A percentile compares a stretch with the other conserved stretches of the same genome.
phyloP scores from a whole-genome alignment of 2,113 vertebrate genomes.

The Archocentrus centrarchus region DNA sequence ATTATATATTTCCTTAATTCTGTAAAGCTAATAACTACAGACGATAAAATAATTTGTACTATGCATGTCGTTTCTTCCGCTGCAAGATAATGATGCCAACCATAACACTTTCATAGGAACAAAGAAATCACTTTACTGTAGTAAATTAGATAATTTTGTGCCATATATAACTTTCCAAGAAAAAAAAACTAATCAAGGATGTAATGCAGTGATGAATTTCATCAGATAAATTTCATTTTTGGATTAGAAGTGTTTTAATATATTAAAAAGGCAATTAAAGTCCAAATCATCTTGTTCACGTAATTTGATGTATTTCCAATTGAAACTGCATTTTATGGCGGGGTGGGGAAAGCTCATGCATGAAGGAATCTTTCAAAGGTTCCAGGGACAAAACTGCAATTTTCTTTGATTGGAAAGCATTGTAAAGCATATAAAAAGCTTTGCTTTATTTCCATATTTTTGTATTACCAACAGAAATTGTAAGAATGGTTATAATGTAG shows the following conservation, averaged over 20 bases:
- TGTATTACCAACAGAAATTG: not conserved
- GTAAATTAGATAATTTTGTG: slow-evolving; percentile 40
- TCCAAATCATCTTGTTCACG: slow-evolving; percentile 40
- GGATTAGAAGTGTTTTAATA: slow-evolving; percentile 33
- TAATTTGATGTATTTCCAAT: slow-evolving; percentile 47
- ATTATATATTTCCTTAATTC: not conserved
- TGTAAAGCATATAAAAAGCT: not conserved
- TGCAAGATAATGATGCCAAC: not conserved
- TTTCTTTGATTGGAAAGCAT: slow-evolving; percentile 1
- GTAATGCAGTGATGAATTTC: slow-evolving; percentile 44
- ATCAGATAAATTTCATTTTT: slow-evolving; percentile 41
- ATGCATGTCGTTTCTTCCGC: not conserved
- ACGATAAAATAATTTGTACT: not conserved
- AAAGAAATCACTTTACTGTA: slow-evolving; percentile 43
- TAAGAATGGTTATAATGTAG: not conserved
- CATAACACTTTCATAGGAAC: slow-evolving; percentile 16
- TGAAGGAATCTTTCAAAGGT: slow-evolving; percentile 29
- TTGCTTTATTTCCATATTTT: not conserved
- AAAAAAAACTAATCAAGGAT: slow-evolving; percentile 49
- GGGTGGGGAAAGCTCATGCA: slow-evolving; percentile 19
- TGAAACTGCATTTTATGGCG: slow-evolving; percentile 32
- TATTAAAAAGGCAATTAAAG: slow-evolving; percentile 56
- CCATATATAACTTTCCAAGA: slow-evolving; percentile 34
- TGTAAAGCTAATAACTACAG: not conserved
- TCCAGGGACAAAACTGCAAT: not conserved